These are phyloP conservation scores for Odontomachus brunneus DNA, from an alignment of 1,140 invertebrate species.

Conservation along the genomic window DNA sequence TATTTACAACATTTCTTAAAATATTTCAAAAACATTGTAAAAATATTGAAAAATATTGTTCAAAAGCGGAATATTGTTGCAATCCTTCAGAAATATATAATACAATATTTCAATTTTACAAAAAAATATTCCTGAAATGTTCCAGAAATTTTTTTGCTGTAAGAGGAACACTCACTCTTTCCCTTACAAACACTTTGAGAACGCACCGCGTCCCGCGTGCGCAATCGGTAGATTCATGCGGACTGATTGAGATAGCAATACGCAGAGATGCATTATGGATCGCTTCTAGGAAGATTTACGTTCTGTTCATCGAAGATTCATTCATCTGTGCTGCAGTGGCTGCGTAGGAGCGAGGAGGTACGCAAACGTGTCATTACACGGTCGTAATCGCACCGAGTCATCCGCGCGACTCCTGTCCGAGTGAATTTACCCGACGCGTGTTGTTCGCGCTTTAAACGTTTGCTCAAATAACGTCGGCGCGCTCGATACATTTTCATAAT, in stretches of 20 bases:
- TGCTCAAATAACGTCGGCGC: constrained; percentile 12
- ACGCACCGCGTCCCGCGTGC: no score
- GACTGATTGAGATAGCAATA: background rate
- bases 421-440: constrained; percentile 19
- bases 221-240: no score
- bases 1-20: no score
- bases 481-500: constrained; percentile 60
- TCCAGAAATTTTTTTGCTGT: no score
- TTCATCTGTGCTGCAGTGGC: constrained; percentile 15
- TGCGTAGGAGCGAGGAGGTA: background rate
- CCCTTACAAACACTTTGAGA: no score
- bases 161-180: no score
- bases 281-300: constrained; percentile 30
- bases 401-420: background rate
- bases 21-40: no score
- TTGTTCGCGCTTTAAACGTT: background rate
- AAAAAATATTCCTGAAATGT: no score
- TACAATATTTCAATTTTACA: no score
- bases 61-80: no score
- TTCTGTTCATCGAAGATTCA: constrained; percentile 21
- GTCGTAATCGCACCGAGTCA: constrained; percentile 13
- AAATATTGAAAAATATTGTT: no score
- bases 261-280: constrained; percentile 22
- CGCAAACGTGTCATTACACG: background rate
- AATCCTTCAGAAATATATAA: no score